A percentile compares a stretch with the other conserved stretches of the same genome.
Evolutionary conservation across 2,888 invertebrate genomes (phyloP).

Genomic region (Drosophila siamana): DNA sequence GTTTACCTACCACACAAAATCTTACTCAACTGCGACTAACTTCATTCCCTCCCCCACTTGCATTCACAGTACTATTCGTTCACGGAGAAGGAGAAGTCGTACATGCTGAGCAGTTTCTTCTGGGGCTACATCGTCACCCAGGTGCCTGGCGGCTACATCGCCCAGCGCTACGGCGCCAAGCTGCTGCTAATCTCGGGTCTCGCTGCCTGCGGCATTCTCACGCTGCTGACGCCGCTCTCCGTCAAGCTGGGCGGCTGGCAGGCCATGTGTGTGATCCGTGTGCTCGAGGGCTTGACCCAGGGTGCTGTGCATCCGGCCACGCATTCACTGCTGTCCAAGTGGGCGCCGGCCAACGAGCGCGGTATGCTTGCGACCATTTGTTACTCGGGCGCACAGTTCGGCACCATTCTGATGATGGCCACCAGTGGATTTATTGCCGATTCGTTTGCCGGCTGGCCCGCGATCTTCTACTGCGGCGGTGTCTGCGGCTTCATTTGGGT

Average conservation of each 20-base stretch:
- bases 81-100: conserved; percentile 86
- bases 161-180: conserved; percentile 90
- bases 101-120: conserved; percentile 89
- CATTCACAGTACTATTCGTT: conserved; percentile 87
- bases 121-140: conserved; percentile 89
- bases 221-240: conserved; percentile 89
- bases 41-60: neutral
- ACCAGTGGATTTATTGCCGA: conserved; percentile 90
- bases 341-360: conserved; percentile 90
- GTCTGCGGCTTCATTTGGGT: conserved; percentile 88
- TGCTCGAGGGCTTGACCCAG: conserved; percentile 89
- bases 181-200: conserved; percentile 87
- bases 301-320: conserved; percentile 89
- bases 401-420: conserved; percentile 91
- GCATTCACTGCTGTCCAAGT: conserved; percentile 89
- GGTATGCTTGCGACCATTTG: conserved; percentile 88
- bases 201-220: conserved; percentile 88
- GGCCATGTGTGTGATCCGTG: conserved; percentile 87
- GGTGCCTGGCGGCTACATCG: conserved; percentile 89
- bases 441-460: conserved; percentile 90
- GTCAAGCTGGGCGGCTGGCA: conserved; percentile 89
- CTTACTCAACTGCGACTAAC: neutral
- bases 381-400: conserved; percentile 91
- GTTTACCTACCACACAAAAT: neutral
- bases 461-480: conserved; percentile 91